Base-by-base conservation (phyloP, 1,140 invertebrate genomes). In the Dendroctonus ponderosae region DNA sequence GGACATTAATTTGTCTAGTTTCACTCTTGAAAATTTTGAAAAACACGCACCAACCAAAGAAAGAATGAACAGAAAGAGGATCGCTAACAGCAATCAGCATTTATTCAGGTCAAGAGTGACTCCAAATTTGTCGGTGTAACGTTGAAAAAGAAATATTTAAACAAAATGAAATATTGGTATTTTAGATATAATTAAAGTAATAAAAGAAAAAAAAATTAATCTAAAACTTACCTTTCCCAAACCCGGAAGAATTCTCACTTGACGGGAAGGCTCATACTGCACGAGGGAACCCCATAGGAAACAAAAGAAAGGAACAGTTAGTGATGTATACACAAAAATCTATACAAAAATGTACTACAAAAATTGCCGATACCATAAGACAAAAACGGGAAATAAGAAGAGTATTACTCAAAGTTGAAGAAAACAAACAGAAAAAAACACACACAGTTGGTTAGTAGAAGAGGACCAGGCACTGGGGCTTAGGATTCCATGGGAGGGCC, bases 161-260 rank as follows among this genome's bases (percentile, higher is more conserved):
- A n/a, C n/a, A n/a, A n/a, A n/a, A n/a, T n/a, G n/a, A n/a, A n/a
- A n/a, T n/a, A n/a, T n/a, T n/a, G n/a, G n/a, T n/a, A n/a, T n/a
- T n/a, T n/a, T n/a, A n/a, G n/a, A n/a, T n/a, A n/a, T n/a, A 38
- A 39, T 62, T 7, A 9, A 11, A 7, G 37, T 42, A 58, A 40
- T 37, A 50, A 66, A 38, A 46, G 6, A 48, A 9, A 6, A 26
- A 6, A 63, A 64, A 59, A 64, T 46, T 64, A 49, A 50, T 54
- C 37, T 59, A 59, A 42, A 49, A 73, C 77, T 77, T 75, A 79
- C 77, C 75, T 78, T 78, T 64, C 77, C 77, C 48, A 79, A 69
- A 50, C 77, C 77, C 54, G 77, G 77, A 40, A 79, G 71, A 42
- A 79, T 71, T 60, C 74, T 75, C 14, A 79, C 76, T 77, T 79